Evolutionary conservation across 2,888 invertebrate species (phyloP).

Genomic region (Protophormia terraenovae): DNA sequence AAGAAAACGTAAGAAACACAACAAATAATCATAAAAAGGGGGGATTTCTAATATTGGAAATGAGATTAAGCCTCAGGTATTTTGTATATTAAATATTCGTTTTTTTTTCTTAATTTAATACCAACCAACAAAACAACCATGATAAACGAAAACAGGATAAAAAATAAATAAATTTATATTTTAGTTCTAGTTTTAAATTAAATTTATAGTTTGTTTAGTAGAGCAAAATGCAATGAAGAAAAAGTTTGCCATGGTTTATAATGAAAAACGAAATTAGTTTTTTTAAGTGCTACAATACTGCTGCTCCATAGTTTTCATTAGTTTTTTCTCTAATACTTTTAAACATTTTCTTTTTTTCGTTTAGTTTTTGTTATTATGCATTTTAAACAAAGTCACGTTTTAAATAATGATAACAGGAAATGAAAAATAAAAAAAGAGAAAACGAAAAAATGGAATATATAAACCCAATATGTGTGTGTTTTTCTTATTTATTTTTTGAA

Average conservation of each 20-base stretch:
- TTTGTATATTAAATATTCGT: conserved; percentile 42
- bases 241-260: neutral
- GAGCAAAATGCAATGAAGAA: neutral
- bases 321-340: conserved; percentile 7
- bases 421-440: neutral
- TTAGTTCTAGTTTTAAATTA: conserved; percentile 34
- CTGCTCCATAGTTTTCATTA: conserved; percentile 8
- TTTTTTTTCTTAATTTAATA: neutral
- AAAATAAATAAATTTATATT: neutral
- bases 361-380: neutral
- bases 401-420: conserved; percentile 26
- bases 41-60: conserved; percentile 35
- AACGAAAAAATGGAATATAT: neutral
- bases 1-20: neutral
- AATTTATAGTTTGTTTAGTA: conserved; percentile 31
- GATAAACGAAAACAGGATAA: neutral
- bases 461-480: neutral
- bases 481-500: neutral
- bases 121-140: neutral
- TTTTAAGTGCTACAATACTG: conserved; percentile 22
- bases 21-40: conserved; percentile 7
- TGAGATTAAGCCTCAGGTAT: conserved; percentile 50
- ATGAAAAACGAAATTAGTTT: conserved; percentile 18
- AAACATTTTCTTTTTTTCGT: neutral
- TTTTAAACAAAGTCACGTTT: conserved; percentile 60